A percentile compares a stretch with the other conserved stretches of the same genome.
These are phyloP conservation scores for Ceryle rudis DNA, from an alignment of 2,797 vertebrate genomes.

Conservation along the genomic window DNA sequence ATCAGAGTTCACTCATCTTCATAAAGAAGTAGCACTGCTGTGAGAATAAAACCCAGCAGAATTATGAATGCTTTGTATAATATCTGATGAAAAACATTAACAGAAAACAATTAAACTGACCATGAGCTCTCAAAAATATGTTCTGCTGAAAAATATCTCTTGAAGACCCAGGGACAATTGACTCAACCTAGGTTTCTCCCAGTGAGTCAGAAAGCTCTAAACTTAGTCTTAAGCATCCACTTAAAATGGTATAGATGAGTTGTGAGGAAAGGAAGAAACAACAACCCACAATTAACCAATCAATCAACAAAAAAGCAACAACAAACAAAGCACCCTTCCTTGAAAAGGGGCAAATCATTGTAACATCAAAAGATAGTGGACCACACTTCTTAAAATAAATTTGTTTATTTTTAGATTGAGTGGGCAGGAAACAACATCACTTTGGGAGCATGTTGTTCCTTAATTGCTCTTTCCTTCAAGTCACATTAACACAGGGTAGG, in stretches of 20 bases:
- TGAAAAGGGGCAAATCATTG: background rate
- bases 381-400: background rate
- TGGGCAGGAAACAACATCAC: background rate
- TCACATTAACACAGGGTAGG: background rate
- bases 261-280: fast-evolving
- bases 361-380: background rate
- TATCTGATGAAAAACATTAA: background rate
- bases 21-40: background rate
- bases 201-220: background rate
- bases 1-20: background rate
- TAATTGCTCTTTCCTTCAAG: background rate
- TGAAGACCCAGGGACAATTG: background rate
- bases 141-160: background rate
- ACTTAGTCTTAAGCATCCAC: background rate
- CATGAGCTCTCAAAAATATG: background rate
- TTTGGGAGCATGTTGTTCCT: background rate
- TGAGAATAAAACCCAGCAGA: background rate
- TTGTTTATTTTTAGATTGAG: slow-evolving; percentile 7
- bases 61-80: background rate
- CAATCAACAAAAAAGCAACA: background rate
- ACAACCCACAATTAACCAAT: background rate
- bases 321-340: background rate
- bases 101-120: background rate
- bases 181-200: background rate
- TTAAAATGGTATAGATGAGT: background rate